These are phyloP conservation scores for Vultur gryphus DNA, from an alignment of 2,797 vertebrate species.

Conservation along the genomic window DNA sequence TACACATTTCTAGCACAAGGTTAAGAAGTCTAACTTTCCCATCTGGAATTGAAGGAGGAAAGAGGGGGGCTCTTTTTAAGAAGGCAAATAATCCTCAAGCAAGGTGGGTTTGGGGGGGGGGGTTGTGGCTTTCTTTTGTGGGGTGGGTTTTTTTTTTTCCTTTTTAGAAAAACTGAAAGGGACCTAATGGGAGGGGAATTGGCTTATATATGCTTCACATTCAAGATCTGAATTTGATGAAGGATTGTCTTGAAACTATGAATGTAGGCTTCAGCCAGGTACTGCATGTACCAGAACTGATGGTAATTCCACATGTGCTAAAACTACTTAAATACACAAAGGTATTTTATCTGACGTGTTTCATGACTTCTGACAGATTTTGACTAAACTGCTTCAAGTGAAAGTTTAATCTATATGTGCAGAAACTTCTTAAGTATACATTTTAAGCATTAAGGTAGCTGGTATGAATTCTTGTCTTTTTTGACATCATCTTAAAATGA, in stretches of 20 bases:
- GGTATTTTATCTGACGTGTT: not conserved
- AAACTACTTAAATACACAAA: not conserved
- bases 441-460: not conserved
- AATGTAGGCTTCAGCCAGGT: not conserved
- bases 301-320: not conserved
- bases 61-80: not conserved
- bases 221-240: not conserved
- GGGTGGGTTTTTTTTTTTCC: not conserved
- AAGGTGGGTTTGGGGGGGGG: fast-evolving
- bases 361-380: not conserved
- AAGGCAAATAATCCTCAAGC: not conserved
- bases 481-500: not conserved
- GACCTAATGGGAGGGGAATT: not conserved
- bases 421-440: not conserved
- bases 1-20: not conserved
- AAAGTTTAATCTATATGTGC: not conserved
- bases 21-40: not conserved
- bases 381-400: not conserved
- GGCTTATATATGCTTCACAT: not conserved
- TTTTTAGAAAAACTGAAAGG: not conserved
- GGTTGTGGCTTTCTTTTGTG: no score
- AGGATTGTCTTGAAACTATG: not conserved
- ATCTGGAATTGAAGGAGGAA: not conserved
- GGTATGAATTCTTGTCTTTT: not conserved
- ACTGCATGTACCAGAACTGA: not conserved